Conservation (phyloP, 2,113 vertebrate genomes). For the Hypocryptadius cinnamomeus region DNA sequence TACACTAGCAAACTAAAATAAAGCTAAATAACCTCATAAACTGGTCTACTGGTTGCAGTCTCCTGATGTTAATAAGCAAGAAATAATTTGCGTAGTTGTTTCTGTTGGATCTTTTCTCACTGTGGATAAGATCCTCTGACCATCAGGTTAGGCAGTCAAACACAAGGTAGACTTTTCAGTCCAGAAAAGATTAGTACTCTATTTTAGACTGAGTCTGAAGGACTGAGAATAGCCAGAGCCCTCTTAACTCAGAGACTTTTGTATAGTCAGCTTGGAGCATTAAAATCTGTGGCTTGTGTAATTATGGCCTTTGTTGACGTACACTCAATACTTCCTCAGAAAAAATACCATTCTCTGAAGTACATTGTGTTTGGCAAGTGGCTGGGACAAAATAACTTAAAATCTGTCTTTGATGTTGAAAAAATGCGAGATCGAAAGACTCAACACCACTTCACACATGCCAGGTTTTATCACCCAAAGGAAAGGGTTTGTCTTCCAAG, state of each 20-base stretch:
- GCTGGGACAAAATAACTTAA: slow-evolving; percentile 11
- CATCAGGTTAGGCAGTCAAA: neutral
- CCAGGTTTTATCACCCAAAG: neutral
- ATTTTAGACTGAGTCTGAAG: neutral
- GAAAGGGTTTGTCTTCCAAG: neutral
- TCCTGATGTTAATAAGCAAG: neutral
- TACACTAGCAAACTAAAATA: neutral
- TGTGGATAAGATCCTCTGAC: neutral
- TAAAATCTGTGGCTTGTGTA: neutral
- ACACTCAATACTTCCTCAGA: neutral
- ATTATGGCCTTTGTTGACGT: neutral
- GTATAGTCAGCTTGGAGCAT: neutral
- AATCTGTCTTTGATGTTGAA: neutral
- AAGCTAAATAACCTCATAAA: neutral
- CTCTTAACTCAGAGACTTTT: neutral
- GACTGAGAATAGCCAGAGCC: neutral
- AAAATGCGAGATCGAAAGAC: neutral
- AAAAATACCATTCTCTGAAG: slow-evolving; percentile 15
- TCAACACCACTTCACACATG: neutral
- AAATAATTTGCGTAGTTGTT: neutral
- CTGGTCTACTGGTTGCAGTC: neutral
- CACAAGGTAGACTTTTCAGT: neutral
- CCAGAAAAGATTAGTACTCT: neutral
- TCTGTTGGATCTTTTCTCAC: neutral
- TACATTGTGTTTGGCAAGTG: slow-evolving; percentile 10